Evolutionary conservation across 2,888 invertebrate species (phyloP).

Genomic region (Oegoconia quadripuncta): DNA sequence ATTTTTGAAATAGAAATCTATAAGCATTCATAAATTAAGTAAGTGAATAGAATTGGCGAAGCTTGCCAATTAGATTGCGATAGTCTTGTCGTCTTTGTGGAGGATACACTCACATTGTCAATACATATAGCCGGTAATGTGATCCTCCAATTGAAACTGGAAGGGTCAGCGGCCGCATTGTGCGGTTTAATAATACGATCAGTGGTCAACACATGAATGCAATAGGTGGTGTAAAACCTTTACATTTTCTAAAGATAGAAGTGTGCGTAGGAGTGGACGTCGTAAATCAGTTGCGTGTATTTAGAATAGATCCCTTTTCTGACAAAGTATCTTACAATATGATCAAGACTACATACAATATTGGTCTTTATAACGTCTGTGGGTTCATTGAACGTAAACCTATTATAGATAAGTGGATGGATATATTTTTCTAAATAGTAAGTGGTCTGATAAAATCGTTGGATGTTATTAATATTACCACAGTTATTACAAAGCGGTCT

Average conservation of each 20-base stretch:
- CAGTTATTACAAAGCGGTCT: constrained; percentile 5
- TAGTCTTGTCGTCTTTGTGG: constrained; percentile 51
- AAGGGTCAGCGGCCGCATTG: constrained; percentile 56
- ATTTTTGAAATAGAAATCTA: constrained; percentile 8
- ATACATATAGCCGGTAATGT: constrained; percentile 62
- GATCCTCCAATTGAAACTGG: constrained; percentile 57
- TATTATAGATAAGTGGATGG: too few species aligned
- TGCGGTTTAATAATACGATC: constrained; percentile 45
- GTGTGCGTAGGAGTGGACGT: neutral
- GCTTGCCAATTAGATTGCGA: constrained; percentile 54
- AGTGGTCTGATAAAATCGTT: constrained; percentile 8
- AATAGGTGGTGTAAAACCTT: neutral
- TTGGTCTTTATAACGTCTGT: too few species aligned
- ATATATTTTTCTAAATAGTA: too few species aligned
- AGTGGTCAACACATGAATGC: neutral
- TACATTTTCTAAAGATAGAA: neutral
- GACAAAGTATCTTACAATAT: neutral
- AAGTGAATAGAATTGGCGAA: constrained; percentile 35
- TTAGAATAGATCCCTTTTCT: neutral
- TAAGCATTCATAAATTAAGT: constrained; percentile 38
- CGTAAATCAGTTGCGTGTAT: neutral
- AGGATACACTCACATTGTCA: constrained; percentile 51
- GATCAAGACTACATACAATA: neutral
- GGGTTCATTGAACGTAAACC: too few species aligned
- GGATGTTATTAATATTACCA: neutral